Evolutionary conservation across 2,113 vertebrate genomes (phyloP), one percentile per base, ranked within the genome.

Genomic region (Gymnogyps californianus): DNA sequence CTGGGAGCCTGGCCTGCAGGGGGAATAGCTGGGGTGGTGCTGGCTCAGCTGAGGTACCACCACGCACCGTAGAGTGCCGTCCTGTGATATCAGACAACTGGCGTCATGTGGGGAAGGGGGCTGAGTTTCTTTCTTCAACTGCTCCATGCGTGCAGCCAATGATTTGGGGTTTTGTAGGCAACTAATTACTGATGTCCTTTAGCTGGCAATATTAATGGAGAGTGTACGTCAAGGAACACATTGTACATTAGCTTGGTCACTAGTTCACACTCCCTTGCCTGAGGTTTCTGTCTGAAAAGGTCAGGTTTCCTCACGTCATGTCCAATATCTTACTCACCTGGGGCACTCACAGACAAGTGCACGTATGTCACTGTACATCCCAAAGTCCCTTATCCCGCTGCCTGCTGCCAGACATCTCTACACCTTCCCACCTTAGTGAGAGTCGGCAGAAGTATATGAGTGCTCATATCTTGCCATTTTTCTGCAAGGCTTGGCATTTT

Each of bases 61-160:
- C 11, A 32, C 0, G 0, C 57, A 36, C 57, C 0, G 0, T 19
- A 66, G 59, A 34, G 12, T 21, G 36, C 19, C 15, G 1, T 55
- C 40, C 67, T 81, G 10, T 54, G 29, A 10, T 18, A 75, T 46
- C 42, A 81, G 46, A 38, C 49, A 89, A 10, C 38, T 62, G 14
- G 31, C 2, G 4, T n/a, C 59, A 66, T 74, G 49, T 10, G 7
- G 8, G 26, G 24, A 90, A 83, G 13, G 34, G 38, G 22, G 18
- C n/a, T 62, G 59, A 36, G 13, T 49, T 94, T 62, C 67, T 92
- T 66, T 90, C 36, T 74, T 83, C 47, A 74, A 32, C 38, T 15
- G 19, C 21, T 75, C 9, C 16, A 51, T 34, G 25, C 29, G 36
- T 9, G 25, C 18, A 81, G 42, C 11, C 34, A 70, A 71, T 38